A percentile compares a stretch with the other conserved stretches of the same genome.
Conservation (phyloP, 1,140 invertebrate genomes). For the Idris sp. region DNA sequence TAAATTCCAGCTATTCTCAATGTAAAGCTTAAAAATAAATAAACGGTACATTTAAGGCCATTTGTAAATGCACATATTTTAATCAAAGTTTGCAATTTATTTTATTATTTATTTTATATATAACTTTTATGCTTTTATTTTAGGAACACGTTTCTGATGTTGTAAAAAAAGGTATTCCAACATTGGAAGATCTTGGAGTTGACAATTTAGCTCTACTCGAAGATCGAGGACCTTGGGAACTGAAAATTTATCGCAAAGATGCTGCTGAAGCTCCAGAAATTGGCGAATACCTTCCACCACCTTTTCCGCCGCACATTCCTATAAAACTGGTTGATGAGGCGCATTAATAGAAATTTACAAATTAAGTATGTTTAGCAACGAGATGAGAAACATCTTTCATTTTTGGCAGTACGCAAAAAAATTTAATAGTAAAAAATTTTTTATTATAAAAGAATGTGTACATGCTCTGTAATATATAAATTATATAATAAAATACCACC, state of each 20-base stretch:
- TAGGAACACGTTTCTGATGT: slow-evolving; percentile 86
- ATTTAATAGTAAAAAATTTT: slow-evolving; percentile 3
- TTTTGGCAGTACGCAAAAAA: neutral
- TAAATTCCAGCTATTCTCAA: no score
- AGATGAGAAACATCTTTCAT: neutral
- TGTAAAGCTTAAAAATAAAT: no score
- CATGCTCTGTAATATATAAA: slow-evolving; percentile 35
- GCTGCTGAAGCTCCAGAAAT: slow-evolving; percentile 15
- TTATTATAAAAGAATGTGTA: slow-evolving; percentile 28
- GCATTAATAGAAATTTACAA: neutral
- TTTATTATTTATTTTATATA: no score
- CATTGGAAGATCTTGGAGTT: slow-evolving; percentile 92
- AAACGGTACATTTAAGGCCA: no score
- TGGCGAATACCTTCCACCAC: slow-evolving; percentile 13
- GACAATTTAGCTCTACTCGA: slow-evolving; percentile 84
- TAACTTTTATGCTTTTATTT: no score
- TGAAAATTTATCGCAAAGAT: slow-evolving; percentile 67
- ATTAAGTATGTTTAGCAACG: slow-evolving; percentile 11
- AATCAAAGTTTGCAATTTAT: no score
- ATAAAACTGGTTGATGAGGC: slow-evolving; percentile 22
- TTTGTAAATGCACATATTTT: no score
- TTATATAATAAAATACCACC: slow-evolving; percentile 27
- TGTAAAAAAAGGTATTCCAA: slow-evolving; percentile 82
- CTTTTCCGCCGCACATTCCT: slow-evolving; percentile 15
- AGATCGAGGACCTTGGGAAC: slow-evolving; percentile 86